Evolutionary conservation across 2,113 vertebrate species (phyloP).

Genomic region (Halcyon malimbica): DNA sequence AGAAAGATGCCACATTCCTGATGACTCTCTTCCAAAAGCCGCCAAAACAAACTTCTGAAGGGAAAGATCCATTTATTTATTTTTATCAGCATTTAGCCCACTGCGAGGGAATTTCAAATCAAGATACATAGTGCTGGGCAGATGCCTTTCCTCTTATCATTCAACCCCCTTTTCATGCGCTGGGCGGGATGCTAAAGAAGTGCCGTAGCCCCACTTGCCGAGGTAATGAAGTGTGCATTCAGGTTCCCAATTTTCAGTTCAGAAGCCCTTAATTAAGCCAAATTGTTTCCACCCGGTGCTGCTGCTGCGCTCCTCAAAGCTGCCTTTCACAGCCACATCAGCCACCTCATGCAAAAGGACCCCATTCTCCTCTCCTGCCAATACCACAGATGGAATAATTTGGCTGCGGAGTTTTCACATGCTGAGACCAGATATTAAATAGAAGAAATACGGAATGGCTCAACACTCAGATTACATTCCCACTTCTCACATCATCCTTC

Average conservation of each 20-base stretch:
- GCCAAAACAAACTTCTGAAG: background rate
- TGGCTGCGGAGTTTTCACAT: slow-evolving; percentile 62
- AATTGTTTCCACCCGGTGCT: slow-evolving; percentile 53
- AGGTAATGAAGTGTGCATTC: background rate
- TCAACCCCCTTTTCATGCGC: rapidly evolving
- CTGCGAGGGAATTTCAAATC: background rate
- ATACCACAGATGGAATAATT: slow-evolving; percentile 45
- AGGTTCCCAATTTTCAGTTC: background rate
- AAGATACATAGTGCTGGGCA: background rate
- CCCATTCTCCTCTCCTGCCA: background rate
- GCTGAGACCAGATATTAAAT: slow-evolving; percentile 72
- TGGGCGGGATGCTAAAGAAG: background rate
- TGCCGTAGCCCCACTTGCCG: rapidly evolving
- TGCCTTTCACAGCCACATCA: slow-evolving; percentile 46
- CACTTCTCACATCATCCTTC: slow-evolving; percentile 64
- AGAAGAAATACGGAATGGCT: slow-evolving; percentile 26
- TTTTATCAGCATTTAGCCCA: background rate
- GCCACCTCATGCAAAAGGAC: slow-evolving; percentile 35
- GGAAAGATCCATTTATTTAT: background rate
- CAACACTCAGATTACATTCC: slow-evolving; percentile 58
- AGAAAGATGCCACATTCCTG: background rate
- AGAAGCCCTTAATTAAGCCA: slow-evolving; percentile 34
- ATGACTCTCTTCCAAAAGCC: background rate
- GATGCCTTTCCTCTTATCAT: background rate
- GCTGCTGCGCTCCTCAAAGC: background rate